Evolutionary conservation across 2,888 invertebrate species (phyloP), one percentile per base, ranked within the genome.

Genomic region (Himalopsyche tibetana): DNA sequence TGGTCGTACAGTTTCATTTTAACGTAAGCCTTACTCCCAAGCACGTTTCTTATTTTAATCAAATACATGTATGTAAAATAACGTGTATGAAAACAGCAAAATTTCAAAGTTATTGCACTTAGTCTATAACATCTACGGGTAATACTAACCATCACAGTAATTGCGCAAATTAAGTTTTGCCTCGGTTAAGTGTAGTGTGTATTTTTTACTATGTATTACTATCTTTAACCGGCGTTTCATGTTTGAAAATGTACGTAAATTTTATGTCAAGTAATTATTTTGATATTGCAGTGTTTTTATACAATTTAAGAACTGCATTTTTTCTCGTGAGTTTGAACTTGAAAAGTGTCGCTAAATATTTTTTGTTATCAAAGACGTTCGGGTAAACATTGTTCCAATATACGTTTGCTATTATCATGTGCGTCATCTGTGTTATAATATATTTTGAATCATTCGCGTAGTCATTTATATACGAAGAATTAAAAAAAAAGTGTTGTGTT

Each of bases 31-130:
- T 74, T 74, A 74, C 38, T 74, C 74, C 74, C 38, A 74, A 74
- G 74, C 74, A 36, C 36, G 74, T 74, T 74, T 74, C 74, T 74
- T 74, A 74, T 74, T 74, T 74, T 74, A 74, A 36, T 74, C 11
- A 8, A 74, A 51, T 74, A 15, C 12, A 74, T 12, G 74, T 74
- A 74, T 36, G 19, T 74, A 15, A 15, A 74, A 36, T 12, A 74
- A 38, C 74, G 74, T 15, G 74, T 74, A 12, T 74, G 11, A 74
- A 74, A 74, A 38, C 36, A 36, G 74, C 74, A 74, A 74, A 12
- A 74, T 38, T 6, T 38, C 12, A 15, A 74, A 74, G 74, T 74
- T 74, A 36, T 74, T 74, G 28, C 74, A 36, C 36, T 36, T 38
- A 9, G 12, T 74, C 74, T 15, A 74, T 36, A 74, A 36, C 74